Conservation (phyloP, 2,797 vertebrate genomes). For the Xerus rutilus region DNA sequence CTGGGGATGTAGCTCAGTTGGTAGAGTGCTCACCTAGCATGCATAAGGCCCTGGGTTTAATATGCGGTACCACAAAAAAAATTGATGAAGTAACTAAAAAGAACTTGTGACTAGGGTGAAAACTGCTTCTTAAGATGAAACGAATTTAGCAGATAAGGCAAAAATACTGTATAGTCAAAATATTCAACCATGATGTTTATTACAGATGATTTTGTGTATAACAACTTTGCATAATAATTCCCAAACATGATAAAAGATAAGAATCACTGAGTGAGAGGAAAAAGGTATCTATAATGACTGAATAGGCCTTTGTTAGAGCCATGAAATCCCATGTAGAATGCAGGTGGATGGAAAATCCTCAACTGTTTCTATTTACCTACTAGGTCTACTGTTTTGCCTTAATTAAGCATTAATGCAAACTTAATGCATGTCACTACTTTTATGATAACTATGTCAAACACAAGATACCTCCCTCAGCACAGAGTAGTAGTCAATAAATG, state of each 20-base stretch:
- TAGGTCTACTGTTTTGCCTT: background rate
- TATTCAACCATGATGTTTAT: background rate
- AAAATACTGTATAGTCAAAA: background rate
- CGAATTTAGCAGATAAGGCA: background rate
- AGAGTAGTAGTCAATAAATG: background rate
- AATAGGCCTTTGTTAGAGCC: background rate
- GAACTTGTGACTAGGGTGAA: background rate
- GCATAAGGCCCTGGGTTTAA: too few relatives aligned
- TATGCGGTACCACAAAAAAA: too few relatives aligned
- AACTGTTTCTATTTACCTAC: background rate
- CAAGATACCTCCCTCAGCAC: background rate
- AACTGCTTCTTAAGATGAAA: background rate
- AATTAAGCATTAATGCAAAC: background rate
- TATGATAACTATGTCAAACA: conserved; percentile 36
- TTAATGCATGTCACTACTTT: background rate
- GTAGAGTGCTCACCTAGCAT: too few relatives aligned
- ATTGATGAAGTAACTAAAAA: background rate
- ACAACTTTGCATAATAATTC: background rate
- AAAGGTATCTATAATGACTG: background rate
- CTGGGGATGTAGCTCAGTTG: too few relatives aligned
- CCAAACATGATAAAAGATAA: background rate
- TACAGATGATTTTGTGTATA: conserved; percentile 2
- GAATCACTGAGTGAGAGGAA: background rate
- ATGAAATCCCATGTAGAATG: background rate
- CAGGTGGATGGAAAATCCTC: background rate